Percentiles rank a stretch among this genome's conserved stretches.
Evolutionary conservation across 2,797 vertebrate species (phyloP).

Genomic region (Malurus splendens): DNA sequence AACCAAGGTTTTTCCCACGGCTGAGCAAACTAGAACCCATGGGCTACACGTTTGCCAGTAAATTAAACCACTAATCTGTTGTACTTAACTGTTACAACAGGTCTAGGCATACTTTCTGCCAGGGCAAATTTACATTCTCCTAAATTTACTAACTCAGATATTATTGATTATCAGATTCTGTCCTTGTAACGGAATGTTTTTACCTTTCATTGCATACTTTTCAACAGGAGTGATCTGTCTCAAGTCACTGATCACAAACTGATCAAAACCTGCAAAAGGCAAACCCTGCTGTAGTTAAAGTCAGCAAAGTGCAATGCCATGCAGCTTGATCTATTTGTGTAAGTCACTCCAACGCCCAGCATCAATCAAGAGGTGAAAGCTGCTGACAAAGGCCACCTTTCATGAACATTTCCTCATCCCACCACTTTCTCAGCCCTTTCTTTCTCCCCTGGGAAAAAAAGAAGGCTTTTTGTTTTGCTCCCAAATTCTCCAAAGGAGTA

Average conservation of each 20-base stretch:
- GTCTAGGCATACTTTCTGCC: not conserved
- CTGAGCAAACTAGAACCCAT: not conserved
- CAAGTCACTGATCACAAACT: not conserved
- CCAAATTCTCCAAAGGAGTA: not conserved
- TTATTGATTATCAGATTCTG: not conserved
- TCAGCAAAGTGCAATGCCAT: not conserved
- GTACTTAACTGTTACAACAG: constrained; percentile 1
- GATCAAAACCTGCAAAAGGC: not conserved
- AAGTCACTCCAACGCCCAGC: not conserved
- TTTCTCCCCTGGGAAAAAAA: not conserved
- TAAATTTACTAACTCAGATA: not conserved
- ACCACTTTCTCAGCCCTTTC: not conserved
- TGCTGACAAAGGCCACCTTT: constrained; percentile 9
- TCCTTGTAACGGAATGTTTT: not conserved
- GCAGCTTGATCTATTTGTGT: not conserved
- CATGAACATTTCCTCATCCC: not conserved
- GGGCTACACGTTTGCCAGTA: not conserved
- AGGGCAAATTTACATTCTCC: not conserved
- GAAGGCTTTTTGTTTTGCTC: not conserved
- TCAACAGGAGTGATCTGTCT: not conserved
- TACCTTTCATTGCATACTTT: not conserved
- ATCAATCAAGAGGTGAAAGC: constrained; percentile 19
- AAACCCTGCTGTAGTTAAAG: not conserved
- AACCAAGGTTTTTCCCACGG: constrained; percentile 8
- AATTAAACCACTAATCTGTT: not conserved